Base-by-base conservation (phyloP, 2,888 invertebrate genomes). In the Caenorhabditis sp. region DNA sequence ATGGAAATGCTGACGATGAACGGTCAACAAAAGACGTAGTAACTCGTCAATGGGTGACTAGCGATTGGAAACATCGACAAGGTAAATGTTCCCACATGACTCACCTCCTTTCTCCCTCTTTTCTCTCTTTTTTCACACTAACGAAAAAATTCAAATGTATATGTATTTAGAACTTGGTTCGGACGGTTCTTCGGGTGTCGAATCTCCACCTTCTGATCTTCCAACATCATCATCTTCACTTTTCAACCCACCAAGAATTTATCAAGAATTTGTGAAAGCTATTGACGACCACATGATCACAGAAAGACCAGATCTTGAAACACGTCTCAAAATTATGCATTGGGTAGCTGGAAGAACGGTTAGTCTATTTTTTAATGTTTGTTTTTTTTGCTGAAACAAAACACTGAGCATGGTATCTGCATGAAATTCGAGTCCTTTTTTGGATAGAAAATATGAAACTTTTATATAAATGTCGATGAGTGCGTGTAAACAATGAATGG, bases 191-290 rank as follows among this genome's bases (percentile, higher is more conserved):
- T 79, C 78, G n/a, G 80, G 82, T 23, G 80, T 78, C 0, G 82
- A 82, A 56, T 80, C 80, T 21, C 80, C 82, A 43, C 82, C 82
- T 23, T 80, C 82, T 4, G 82, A 82, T 53, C 72, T 82, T 25
- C 82, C 82, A 49, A 78, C 82, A 0, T 82, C 82, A 5, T 80
- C 79, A 7, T 77, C 80, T 1, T 80, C 80, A 4, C 54, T 77
- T 0, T 76, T 70, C 64, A 76, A 67, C 25, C 73, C 76, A 0
- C 70, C 77, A 36, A 63, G 77, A 52, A 60, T 80, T 20, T 80
- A 74, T 59, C 70, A 77, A 20, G 77, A 77, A 20, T 80, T 80
- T 57, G 71, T 80, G 10, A 80, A 78, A 59, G 84, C 84, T 4
- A 78, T 84, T 25, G 83, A 84, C 17, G 77, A 78, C 62, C 74